Conservation (phyloP, 2,113 vertebrate genomes). For the Petrocephalus zakoni region DNA sequence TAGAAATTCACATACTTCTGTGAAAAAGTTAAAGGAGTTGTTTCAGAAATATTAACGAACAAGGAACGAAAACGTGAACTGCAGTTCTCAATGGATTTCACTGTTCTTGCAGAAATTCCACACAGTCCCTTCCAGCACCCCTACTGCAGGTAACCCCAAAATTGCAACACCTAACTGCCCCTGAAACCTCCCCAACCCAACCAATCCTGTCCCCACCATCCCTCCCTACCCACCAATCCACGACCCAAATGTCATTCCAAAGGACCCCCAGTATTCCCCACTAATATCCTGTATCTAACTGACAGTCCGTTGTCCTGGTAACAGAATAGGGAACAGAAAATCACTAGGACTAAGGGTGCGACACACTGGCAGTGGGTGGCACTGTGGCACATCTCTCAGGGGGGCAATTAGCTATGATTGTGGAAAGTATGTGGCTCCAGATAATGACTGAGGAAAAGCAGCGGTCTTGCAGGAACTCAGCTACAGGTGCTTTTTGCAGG, state of each 20-base stretch:
- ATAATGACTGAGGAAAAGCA: neutral
- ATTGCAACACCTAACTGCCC: neutral
- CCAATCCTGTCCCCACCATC: neutral
- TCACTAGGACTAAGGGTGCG: neutral
- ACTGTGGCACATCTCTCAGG: constrained; percentile 11
- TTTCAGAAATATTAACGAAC: neutral
- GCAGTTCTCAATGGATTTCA: constrained; percentile 56
- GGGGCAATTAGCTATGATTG: neutral
- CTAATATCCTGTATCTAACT: constrained; percentile 3
- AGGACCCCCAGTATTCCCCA: neutral
- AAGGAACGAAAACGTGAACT: neutral
- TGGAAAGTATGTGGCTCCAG: constrained; percentile 8
- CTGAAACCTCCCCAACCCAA: constrained; percentile 15
- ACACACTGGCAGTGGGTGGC: constrained; percentile 15
- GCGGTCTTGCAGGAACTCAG: neutral
- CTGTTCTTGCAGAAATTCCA: constrained; percentile 70
- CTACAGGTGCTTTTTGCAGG: neutral
- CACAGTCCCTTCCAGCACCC: constrained; percentile 68
- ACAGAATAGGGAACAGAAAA: neutral
- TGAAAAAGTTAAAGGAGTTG: neutral
- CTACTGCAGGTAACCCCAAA: constrained; percentile 64
- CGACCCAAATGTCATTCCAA: constrained; percentile 4
- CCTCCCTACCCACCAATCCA: constrained; percentile 10
- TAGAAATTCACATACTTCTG: neutral
- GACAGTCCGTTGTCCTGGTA: constrained; percentile 15